A percentile compares a stretch with the other conserved stretches of the same genome.
These are phyloP conservation scores for Nomia melanderi DNA, from an alignment of 1,140 invertebrate genomes.

Conservation along the genomic window DNA sequence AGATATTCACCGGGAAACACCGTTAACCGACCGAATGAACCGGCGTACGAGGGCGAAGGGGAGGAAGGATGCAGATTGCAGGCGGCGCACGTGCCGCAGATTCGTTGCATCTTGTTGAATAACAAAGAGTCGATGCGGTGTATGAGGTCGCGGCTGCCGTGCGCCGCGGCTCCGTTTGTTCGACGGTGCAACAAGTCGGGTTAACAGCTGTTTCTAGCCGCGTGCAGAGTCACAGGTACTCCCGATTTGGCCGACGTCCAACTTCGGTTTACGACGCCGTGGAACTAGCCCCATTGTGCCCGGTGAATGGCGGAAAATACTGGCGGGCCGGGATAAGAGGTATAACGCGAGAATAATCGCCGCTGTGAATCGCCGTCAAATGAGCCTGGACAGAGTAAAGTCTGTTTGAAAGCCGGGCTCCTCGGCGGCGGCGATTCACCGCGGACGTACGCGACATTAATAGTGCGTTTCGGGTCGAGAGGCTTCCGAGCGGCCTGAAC, in stretches of 20 bases:
- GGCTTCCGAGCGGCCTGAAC: no score
- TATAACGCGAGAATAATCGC: neutral
- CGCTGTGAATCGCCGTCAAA: neutral
- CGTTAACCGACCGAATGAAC: neutral
- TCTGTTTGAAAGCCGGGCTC: no score
- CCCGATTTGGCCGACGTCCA: slow-evolving; percentile 62
- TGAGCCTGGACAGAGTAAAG: neutral
- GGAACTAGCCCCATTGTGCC: neutral
- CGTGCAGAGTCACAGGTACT: slow-evolving; percentile 41
- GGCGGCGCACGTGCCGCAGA: slow-evolving; percentile 2
- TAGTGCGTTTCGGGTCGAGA: no score
- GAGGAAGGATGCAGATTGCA: neutral
- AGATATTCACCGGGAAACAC: neutral
- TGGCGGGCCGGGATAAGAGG: neutral
- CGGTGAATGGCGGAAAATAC: neutral
- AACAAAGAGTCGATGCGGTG: slow-evolving; percentile 19
- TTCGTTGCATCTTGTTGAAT: neutral
- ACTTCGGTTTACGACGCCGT: slow-evolving; percentile 43
- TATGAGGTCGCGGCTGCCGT: neutral
- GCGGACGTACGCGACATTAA: no score
- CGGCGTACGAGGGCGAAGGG: neutral
- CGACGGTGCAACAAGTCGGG: slow-evolving; percentile 69
- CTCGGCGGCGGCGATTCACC: no score
- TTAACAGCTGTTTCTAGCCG: slow-evolving; percentile 66
- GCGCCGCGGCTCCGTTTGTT: slow-evolving; percentile 51